These are phyloP conservation scores for Clitarchus hookeri DNA, from an alignment of 2,888 invertebrate species.

Conservation along the genomic window DNA sequence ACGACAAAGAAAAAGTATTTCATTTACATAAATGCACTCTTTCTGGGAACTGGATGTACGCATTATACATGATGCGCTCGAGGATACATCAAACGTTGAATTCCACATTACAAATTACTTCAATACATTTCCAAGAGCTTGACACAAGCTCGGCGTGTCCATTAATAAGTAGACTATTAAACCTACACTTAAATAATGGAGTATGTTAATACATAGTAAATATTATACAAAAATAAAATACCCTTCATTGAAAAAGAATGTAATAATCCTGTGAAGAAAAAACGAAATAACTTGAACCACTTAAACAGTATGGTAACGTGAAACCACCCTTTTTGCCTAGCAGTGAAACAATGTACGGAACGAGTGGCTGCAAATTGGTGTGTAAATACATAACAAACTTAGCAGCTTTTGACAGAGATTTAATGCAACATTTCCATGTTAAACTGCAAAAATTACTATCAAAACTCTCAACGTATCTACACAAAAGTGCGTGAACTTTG, in stretches of 20 bases:
- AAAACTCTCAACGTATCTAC: neutral
- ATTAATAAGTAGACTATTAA: neutral
- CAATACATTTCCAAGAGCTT: neutral
- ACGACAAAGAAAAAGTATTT: neutral
- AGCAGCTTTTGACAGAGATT: neutral
- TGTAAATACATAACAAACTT: neutral
- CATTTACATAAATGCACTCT: neutral
- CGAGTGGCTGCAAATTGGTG: neutral
- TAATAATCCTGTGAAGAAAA: neutral
- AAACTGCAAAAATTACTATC: neutral
- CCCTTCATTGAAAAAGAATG: neutral
- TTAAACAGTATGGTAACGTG: neutral
- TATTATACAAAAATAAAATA: neutral
- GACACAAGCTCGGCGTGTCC: neutral
- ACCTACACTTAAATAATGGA: neutral
- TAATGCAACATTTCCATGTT: neutral
- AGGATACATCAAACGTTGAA: too few species aligned
- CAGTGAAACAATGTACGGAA: neutral
- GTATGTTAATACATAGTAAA: neutral
- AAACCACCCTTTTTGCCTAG: neutral
- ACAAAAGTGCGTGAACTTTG: too few species aligned
- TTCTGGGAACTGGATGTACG: neutral
- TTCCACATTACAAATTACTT: too few species aligned
- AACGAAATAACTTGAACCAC: neutral
- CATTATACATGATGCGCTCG: neutral